Evolutionary conservation across 2,113 vertebrate genomes (phyloP).

Genomic region (Triplophysa siluroides): DNA sequence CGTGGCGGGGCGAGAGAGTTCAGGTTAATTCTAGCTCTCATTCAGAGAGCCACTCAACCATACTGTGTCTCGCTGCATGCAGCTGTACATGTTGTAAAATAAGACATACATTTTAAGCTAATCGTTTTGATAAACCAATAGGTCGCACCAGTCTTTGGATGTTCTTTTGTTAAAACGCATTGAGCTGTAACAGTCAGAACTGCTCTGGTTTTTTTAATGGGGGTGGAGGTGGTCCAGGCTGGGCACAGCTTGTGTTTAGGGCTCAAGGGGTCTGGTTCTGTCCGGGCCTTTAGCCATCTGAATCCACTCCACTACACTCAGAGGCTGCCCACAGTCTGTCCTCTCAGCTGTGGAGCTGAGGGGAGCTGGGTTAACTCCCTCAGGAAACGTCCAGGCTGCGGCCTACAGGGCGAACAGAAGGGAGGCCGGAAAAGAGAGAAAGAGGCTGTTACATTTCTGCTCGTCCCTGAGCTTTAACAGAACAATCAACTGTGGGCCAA

Average conservation of each 20-base stretch:
- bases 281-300: conserved; percentile 57
- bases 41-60: conserved; percentile 20
- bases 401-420: conserved; percentile 77
- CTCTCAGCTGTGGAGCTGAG: conserved; percentile 72
- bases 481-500: conserved; percentile 40
- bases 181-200: conserved; percentile 30
- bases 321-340: conserved; percentile 73
- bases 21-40: conserved; percentile 13
- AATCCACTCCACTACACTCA: conserved; percentile 30
- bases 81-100: background rate
- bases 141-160: conserved; percentile 37
- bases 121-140: conserved; percentile 21
- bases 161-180: conserved; percentile 14
- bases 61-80: conserved; percentile 15
- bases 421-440: conserved; percentile 54
- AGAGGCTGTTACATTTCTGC: conserved; percentile 51
- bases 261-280: conserved; percentile 70
- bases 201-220: background rate
- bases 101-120: conserved; percentile 15
- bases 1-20: background rate
- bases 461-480: background rate
- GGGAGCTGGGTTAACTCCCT: conserved; percentile 67
- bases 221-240: conserved; percentile 63
- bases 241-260: conserved; percentile 74
- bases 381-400: conserved; percentile 74